Evolutionary conservation across 2,888 invertebrate species (phyloP), one percentile per base, ranked within the genome.

Genomic region (Cataglyphis albicans): DNA sequence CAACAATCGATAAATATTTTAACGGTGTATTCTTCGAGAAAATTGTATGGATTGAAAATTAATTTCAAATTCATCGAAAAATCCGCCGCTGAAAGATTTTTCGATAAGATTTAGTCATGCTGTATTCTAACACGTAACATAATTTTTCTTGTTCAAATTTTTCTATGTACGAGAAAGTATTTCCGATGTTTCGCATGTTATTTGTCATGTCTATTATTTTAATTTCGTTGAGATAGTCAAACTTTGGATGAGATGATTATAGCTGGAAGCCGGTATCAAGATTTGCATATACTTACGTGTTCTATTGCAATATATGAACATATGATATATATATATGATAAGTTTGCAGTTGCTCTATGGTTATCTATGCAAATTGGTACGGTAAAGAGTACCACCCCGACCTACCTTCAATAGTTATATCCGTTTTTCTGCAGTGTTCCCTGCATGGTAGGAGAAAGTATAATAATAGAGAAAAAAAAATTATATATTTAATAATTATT

Each of bases 301-400:
- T 82, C 73, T 32, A 81, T 83, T 75, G 90, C 88, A 91, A 86
- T 91, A 91, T 84, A 85, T 85, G 87, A 83, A 88, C 75, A 80
- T 74, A 86, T 84, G 84, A 81, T 86, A 84, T 25, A 25, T 25
- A 25, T 25, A 25, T 1, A 25, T 25, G 25, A 25, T 25, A 75
- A 85, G 73, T 87, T 87, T 73, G 72, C 86, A 86, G 72, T 52
- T 72, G 67, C 78, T 84, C 72, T 87, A 89, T 82, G 83, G 84
- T 90, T 91, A 91, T 91, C 90, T 91, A 91, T 91, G 91, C 91
- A 91, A 91, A 91, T 91, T 89, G 81, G 81, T 73, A 82, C 85
- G 41, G 80, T 86, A 75, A 85, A 83, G 83, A 86, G 78, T 88
- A 86, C 55, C 75, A 78, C 64, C 35, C 67, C 64, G 61, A 75